Evolutionary conservation across 2,888 invertebrate species (phyloP).

Genomic region (Lasioglossum pauxillum): DNA sequence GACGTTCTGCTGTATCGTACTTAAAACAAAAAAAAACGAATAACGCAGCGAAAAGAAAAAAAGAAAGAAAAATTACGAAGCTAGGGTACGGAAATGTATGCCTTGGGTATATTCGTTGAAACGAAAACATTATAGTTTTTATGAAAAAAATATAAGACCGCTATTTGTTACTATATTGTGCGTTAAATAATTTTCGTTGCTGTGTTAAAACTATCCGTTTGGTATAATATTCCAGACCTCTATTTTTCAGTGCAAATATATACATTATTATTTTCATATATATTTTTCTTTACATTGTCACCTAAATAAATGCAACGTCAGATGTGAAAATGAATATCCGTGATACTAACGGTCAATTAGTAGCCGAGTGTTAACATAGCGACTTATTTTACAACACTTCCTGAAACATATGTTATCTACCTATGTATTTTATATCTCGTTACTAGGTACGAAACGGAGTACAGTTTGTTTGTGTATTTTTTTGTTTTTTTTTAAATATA

Average conservation of each 20-base stretch:
- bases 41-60: slow-evolving; percentile 46
- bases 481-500: slow-evolving; percentile 24
- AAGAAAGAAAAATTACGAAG: slow-evolving; percentile 23
- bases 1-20: slow-evolving; percentile 65
- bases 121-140: slow-evolving; percentile 22
- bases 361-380: slow-evolving; percentile 38
- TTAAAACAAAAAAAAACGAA: slow-evolving; percentile 34
- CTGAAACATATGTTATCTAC: slow-evolving; percentile 46
- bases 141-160: neutral
- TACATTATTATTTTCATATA: slow-evolving; percentile 56
- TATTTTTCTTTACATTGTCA: slow-evolving; percentile 55
- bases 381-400: slow-evolving; percentile 47
- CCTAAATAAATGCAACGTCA: slow-evolving; percentile 60
- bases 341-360: slow-evolving; percentile 42
- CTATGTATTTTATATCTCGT: slow-evolving; percentile 21
- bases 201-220: slow-evolving; percentile 33
- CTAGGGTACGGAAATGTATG: slow-evolving; percentile 38
- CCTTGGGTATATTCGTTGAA: slow-evolving; percentile 21
- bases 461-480: slow-evolving; percentile 29
- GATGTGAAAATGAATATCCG: slow-evolving; percentile 46
- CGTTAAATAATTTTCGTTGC: slow-evolving; percentile 42
- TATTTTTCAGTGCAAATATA: slow-evolving; percentile 64
- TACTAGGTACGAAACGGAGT: slow-evolving; percentile 45
- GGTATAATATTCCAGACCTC: slow-evolving; percentile 45
- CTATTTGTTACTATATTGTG: slow-evolving; percentile 32